Evolutionary conservation across 2,113 vertebrate genomes (phyloP), one percentile per base, ranked within the genome.

Genomic region (Sylvietta virens): DNA sequence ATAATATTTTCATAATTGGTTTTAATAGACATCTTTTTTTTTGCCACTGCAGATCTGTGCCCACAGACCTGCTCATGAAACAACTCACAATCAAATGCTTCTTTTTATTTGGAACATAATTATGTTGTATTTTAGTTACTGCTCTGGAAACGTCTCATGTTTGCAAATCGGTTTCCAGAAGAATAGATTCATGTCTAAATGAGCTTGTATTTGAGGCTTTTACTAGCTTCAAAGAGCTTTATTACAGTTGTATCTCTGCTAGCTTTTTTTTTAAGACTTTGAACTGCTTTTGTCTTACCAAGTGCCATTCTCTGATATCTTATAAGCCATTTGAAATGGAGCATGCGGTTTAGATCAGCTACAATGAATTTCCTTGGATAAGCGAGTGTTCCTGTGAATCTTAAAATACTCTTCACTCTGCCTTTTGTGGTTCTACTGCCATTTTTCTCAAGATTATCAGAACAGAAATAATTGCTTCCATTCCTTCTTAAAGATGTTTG

Each of bases 281-380:
- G 76, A 91, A 92, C 94, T 47, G 50, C 62, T 92, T 94, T 95
- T 94, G 87, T 92, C 57, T 92, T 92, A 76, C 30, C 64, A 76
- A 87, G 70, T 22, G 8, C 78, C 56, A 48, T 90, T 91, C 81
- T 85, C 42, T 88, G 78, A 56, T 87, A 20, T 81, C 79, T 62
- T 91, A 81, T 77, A 91, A 94, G 82, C 70, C 85, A 86, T 86
- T 95, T 77, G 85, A 94, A 96, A 70, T 86, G 39, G 88, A 94
- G 31, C 76, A 88, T 54, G 87, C 3, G 1, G 85, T 94, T 95
- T 94, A 90, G 78, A 94, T 92, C 81, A 94, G 56, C 54, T 91
- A 39, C 21, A 31, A 93, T 92, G 79, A 77, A 88, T 95, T 92
- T 97, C n/a, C 79, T 92, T 82, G 90, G 66, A 95, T 95, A 89